Percentiles rank a stretch among this genome's conserved stretches.
These are phyloP conservation scores for Aphelinus atriplicis DNA, from an alignment of 1,140 invertebrate genomes.

Conservation along the genomic window DNA sequence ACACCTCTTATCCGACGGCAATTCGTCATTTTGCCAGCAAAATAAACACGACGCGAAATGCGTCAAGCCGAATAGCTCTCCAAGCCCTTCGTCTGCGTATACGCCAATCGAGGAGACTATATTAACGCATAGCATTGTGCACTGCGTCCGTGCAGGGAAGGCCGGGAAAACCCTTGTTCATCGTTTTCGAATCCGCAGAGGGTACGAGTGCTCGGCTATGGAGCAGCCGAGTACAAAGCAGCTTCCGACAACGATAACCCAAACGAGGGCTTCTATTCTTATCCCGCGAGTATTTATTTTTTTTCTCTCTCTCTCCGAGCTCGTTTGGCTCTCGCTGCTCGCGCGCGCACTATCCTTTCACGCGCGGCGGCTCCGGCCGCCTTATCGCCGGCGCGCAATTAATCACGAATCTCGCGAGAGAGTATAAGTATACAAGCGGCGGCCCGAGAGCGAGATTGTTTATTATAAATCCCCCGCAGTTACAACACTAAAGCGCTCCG, in stretches of 20 bases:
- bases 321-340: neutral
- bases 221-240: slow-evolving; percentile 12
- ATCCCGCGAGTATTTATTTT: slow-evolving; percentile 20
- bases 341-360: neutral
- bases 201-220: neutral
- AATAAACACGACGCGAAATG: no score
- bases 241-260: slow-evolving; percentile 38
- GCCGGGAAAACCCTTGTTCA: no score
- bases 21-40: no score
- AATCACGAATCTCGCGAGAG: slow-evolving; percentile 14
- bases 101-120: no score
- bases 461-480: slow-evolving; percentile 16
- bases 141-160: no score
- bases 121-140: no score
- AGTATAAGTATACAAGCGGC: no score
- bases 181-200: neutral
- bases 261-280: slow-evolving; percentile 36
- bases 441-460: slow-evolving; percentile 11
- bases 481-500: no score
- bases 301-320: slow-evolving; percentile 4
- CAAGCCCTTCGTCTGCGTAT: no score
- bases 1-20: no score
- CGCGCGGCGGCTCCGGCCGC: neutral
- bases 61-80: no score
- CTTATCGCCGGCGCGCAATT: slow-evolving; percentile 33